Evolutionary conservation across 2,113 vertebrate species (phyloP), one percentile per base, ranked within the genome.

Genomic region (Emydura subglobosa): DNA sequence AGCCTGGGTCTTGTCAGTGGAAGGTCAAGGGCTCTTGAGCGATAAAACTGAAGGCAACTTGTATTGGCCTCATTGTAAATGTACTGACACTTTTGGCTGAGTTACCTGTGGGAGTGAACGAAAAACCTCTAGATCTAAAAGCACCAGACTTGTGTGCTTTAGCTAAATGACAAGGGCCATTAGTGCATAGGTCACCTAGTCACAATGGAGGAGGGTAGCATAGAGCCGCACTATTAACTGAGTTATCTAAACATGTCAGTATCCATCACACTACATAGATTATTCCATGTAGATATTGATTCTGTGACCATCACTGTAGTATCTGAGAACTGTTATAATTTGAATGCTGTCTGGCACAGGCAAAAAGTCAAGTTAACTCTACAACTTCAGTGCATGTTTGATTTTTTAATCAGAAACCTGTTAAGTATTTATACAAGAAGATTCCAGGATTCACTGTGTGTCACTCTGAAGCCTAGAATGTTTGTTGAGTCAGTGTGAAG

Each of bases 391-490:
- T 79, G 34, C 13, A 29, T 82, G 27, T 3, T 42, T 93, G 8
- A n/a, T 83, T 5, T 72, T 95, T 89, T 50, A 90, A 42, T 83
- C 34, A 83, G 59, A 95, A 92, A 19, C n/a, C n/a, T 34, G 59
- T 83, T 31, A 93, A 83, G 25, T 78, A 7, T 54, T 72, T 39
- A 72, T 39, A 72, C 7, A 39, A 5, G 34, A n/a, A 34, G 65
- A 39, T 39, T 39, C 65, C 34, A 72, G n/a, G 19, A 8, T 72
- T n/a, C 31, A 34, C 31, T 17, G 31, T 65, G 61, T 34, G 29
- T 65, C 65, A 72, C 65, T 39, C 21, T 72, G n/a, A 21, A 39
- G 65, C 65, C 65, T 39, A 22, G 34, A 72, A 72, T 72, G n/a
- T 72, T 21, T 72, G 31, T 9, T n/a, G n/a, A 39, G 17, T n/a